Evolutionary conservation across 2,113 vertebrate species (phyloP), one percentile per base, ranked within the genome.

Genomic region (Hemiscyllium ocellatum): DNA sequence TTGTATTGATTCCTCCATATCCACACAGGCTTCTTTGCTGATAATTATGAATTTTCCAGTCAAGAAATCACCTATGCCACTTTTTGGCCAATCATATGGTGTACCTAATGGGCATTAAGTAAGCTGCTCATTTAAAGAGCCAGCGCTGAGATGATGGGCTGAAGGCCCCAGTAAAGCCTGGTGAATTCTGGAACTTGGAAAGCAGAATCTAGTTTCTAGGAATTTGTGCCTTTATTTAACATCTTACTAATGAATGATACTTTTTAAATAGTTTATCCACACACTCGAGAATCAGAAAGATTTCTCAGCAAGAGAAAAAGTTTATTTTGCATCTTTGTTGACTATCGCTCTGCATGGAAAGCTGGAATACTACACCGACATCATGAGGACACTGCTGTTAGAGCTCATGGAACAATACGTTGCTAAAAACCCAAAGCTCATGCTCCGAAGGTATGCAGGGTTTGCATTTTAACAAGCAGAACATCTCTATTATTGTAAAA

Each of bases 341-440:
- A 99, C 99, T 0, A 99, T 99, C 95, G 99, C 99, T 1, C 98
- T 99, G 96, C 99, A 99, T 37, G 99, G 99, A 17, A 99, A 99
- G 94, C 97, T 99, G 96, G 99, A 99, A 97, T 99, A 99, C 95
- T 99, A 99, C 97, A 99, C 98, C 0, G 99, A 99, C 97, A 99
- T 99, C 97, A 98, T 99, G 98, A 98, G 98, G 96, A 99, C 98
- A 0, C 98, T 99, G 96, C 98, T 99, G 97, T 97, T 99, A 96
- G 98, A 99, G 96, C 97, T 99, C 96, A 99, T 99, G 98, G 98
- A 98, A 91, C 98, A 99, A 95, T 98, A 99, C 22, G 98, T 98
- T 95, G 99, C 98, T 97, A 99, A 98, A 97, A 99, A 99, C 97
- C 99, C 99, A 96, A 99, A 99, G 96, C 98, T 99, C 80, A 99